Percentiles rank a stretch among this genome's conserved stretches.
Conservation (phyloP, 2,888 invertebrate species). For the Lycophotia porphyrea region DNA sequence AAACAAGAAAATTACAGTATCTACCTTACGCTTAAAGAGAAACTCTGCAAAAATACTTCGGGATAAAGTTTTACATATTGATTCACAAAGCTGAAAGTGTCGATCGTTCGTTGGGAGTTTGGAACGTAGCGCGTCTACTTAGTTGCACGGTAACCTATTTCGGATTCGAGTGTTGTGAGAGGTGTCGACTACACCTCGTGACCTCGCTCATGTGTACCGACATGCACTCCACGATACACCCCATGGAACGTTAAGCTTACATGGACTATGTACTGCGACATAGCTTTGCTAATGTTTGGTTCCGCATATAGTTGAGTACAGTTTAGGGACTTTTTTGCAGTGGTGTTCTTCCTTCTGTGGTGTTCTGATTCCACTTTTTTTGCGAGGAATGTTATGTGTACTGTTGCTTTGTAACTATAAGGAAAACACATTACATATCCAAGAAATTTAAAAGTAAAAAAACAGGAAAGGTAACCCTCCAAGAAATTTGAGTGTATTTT, state of each 20-base stretch:
- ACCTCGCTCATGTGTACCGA: constrained; percentile 36
- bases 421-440: constrained; percentile 6
- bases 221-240: constrained; percentile 21
- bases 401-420: not conserved
- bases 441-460: constrained; percentile 10
- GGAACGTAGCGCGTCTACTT: constrained; percentile 12
- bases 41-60: not conserved
- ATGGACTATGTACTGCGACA: constrained; percentile 12
- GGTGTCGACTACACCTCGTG: constrained; percentile 51
- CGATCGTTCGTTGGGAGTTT: constrained; percentile 14
- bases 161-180: constrained; percentile 31
- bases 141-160: constrained; percentile 49
- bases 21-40: not conserved
- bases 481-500: constrained; percentile 1
- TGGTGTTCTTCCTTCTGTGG: not conserved
- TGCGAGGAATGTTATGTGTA: not conserved
- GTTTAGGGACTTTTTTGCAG: not conserved
- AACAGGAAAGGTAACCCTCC: not conserved
- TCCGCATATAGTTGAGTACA: not conserved
- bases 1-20: constrained; percentile 5
- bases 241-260: constrained; percentile 29
- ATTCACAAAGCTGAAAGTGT: constrained; percentile 19
- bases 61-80: constrained; percentile 6
- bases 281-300: constrained; percentile 23
- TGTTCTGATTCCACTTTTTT: not conserved